Evolutionary conservation across 2,113 vertebrate species (phyloP), one percentile per base, ranked within the genome.

Genomic region (Callaeas wilsoni): DNA sequence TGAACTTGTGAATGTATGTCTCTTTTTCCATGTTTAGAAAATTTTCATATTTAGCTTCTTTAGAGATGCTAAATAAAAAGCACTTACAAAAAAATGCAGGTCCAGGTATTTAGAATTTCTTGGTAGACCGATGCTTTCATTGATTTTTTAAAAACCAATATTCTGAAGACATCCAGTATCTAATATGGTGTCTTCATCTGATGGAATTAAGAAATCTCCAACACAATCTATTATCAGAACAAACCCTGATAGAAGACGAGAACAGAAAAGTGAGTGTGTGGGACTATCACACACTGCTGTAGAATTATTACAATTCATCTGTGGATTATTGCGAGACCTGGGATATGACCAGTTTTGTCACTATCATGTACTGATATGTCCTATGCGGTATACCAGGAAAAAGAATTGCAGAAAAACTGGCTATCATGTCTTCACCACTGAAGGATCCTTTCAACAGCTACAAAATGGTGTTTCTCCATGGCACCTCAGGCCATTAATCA

Each of bases 201-300:
- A 29, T 93, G 35, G 18, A 84, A 53, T 37, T 49, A 80, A 81
- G 32, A 91, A 32, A 62, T 69, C 19, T 84, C 22, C 41, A 41
- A 12, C 20, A 30, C 3, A 18, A 21, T 29, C 13, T 65, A 22
- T 22, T 7, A 53, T 23, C 20, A 67, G 32, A 89, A 41, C 6
- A 65, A 82, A 82, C 3, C 30, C 60, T 49, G 10, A 35, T 32
- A 30, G 17, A 67, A 82, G 35, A 55, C 44, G 65, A 64, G 13
- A 81, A 69, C 5, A 60, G 23, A 68, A 68, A 80, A 91, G 4
- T 27, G 4, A 65, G 11, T 13, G 5, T 18, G 49, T 63, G 49
- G 10, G 19, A 13, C 32, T 50, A 33, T 3, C 15, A 50, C 11
- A 49, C 0, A 0, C 9, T 71, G 27, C 8, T 60, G 9, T 4